Evolutionary conservation across 1,140 invertebrate genomes (phyloP).

Genomic region (Olivierus martensii): DNA sequence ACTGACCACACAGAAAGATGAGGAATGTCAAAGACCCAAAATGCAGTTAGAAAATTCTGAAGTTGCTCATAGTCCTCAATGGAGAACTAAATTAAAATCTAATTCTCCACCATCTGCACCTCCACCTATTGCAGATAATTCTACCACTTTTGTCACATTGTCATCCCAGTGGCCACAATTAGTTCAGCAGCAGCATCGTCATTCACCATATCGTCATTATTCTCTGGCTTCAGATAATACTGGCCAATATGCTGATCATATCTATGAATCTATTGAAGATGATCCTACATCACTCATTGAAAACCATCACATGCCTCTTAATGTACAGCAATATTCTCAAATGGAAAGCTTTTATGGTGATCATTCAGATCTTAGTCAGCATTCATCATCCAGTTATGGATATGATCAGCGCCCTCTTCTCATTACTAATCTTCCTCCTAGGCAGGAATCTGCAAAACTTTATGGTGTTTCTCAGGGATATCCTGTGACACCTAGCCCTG

Average conservation of each 20-base stretch:
- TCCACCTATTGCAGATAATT: not conserved
- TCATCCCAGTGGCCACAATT: not conserved
- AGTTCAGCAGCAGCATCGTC: not conserved
- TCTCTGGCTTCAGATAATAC: constrained; percentile 4
- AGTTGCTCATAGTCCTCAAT: not conserved
- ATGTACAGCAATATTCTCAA: constrained; percentile 11
- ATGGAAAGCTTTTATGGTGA: constrained; percentile 13
- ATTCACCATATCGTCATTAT: not conserved
- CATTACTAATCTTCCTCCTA: not conserved
- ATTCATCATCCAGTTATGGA: constrained; percentile 16
- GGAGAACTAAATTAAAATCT: not conserved
- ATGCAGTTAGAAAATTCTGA: no score
- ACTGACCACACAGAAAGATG: not conserved
- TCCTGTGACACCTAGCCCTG: not conserved
- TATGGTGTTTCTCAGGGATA: not conserved
- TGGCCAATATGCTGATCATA: constrained; percentile 16
- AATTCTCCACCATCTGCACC: not conserved
- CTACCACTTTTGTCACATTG: not conserved
- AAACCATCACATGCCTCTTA: constrained; percentile 1
- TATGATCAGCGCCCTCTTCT: constrained; percentile 18
- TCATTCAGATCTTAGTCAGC: constrained; percentile 15
- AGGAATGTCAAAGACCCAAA: not conserved
- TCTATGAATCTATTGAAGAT: constrained; percentile 20
- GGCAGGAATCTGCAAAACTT: not conserved
- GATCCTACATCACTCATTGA: constrained; percentile 1